Evolutionary conservation across 2,888 invertebrate species (phyloP).

Genomic region (Anaspis maculata): DNA sequence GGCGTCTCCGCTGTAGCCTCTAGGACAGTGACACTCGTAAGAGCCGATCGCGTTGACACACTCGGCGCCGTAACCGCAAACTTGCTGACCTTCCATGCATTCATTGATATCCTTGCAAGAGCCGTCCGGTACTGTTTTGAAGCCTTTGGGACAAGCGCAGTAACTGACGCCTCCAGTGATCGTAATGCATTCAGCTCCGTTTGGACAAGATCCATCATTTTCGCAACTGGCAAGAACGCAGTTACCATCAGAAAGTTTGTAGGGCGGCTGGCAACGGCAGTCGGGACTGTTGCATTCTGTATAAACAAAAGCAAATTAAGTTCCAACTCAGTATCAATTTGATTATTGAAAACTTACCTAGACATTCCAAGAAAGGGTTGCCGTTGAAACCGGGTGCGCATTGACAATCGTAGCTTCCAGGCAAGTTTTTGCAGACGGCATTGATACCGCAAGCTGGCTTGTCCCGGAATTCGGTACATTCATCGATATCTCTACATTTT

Average conservation of each 20-base stretch:
- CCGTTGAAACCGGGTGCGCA: conserved; percentile 84
- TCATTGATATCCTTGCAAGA: conserved; percentile 82
- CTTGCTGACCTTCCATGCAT: conserved; percentile 64
- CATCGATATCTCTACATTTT: conserved; percentile 77
- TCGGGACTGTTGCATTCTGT: conserved; percentile 74
- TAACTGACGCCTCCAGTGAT: conserved; percentile 87
- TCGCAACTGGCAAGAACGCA: conserved; percentile 81
- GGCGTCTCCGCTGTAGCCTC: conserved; percentile 73
- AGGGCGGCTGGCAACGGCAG: conserved; percentile 82
- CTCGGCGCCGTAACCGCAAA: conserved; percentile 81
- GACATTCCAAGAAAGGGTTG: conserved; percentile 81
- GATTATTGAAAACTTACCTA: too few relatives aligned
- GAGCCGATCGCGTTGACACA: conserved; percentile 74
- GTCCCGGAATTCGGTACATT: conserved; percentile 66
- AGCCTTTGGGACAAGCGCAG: conserved; percentile 87
- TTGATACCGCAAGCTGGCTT: conserved; percentile 80
- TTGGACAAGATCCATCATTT: conserved; percentile 70
- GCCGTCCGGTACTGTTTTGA: conserved; percentile 65
- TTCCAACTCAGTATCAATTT: too few relatives aligned
- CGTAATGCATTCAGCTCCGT: conserved; percentile 82
- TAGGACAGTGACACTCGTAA: conserved; percentile 72
- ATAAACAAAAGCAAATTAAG: too few relatives aligned
- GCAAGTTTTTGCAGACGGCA: conserved; percentile 85
- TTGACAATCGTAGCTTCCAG: conserved; percentile 88
- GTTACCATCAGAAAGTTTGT: conserved; percentile 73